Evolutionary conservation across 2,113 vertebrate genomes (phyloP), one percentile per base, ranked within the genome.

Genomic region (Ranitomeya variabilis): DNA sequence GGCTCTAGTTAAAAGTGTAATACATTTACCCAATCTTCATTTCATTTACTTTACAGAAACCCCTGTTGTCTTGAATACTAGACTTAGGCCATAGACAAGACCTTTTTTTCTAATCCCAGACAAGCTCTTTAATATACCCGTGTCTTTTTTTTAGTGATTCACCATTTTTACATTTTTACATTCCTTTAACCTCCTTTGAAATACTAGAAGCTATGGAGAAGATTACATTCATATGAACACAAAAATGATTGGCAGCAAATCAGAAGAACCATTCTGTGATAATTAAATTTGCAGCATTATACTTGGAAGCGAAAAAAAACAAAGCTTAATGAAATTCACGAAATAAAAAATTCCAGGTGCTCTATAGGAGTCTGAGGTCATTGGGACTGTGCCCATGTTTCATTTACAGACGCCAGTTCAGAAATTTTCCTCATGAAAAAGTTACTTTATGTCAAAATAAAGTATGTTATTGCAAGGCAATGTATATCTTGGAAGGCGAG

Each of bases 261-360:
- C 74, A 78, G 85, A 86, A 78, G 85, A 60, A 55, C n/a, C 55
- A 16, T 64, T 78, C 85, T 60, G 73, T 77, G 37, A 60, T 77
- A 62, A 86, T 86, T 77, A 77, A 64, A 86, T 86, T 45, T 86
- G 13, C 55, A 86, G 57, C 59, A 45, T 86, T 60, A 62, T 64
- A 21, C 37, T 76, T 78, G 71, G 73, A 62, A 77, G 73, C 57
- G 37, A 45, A 45, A 45, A 59, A 77, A 74, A 60, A 10, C 6
- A 5, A 60, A 60, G 64, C 37, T 64, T 64, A 86, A 78, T 86
- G 45, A 60, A 86, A 86, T 77, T 76, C 62, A 66, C 60, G 11
- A 52, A 83, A n/a, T 16, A 76, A 77, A 85, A 74, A 77, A 86
- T 31, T 51, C 55, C 57, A 77, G 71, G 37, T 76, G 59, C 85